Evolutionary conservation across 1,140 invertebrate species (phyloP).

Genomic region (Tetramorium parvispinum): DNA sequence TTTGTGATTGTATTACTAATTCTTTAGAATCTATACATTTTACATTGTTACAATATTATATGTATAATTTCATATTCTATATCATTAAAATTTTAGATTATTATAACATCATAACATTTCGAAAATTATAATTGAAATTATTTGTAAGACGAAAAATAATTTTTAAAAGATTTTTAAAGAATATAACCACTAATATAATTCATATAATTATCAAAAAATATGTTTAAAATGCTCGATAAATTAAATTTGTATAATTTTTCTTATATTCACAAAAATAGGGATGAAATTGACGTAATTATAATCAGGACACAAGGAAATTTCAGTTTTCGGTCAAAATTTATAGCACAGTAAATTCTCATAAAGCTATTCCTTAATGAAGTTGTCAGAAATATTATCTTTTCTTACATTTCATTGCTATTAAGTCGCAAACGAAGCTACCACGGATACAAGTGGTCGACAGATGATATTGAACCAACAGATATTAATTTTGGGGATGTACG

Average conservation of each 20-base stretch:
- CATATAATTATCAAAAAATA: background rate
- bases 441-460: conserved; percentile 70
- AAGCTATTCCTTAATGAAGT: conserved; percentile 75
- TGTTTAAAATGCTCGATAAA: background rate
- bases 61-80: background rate
- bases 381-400: conserved; percentile 67
- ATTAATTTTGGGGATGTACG: conserved; percentile 85
- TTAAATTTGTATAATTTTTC: background rate
- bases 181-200: background rate
- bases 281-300: conserved; percentile 6
- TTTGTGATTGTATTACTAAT: background rate
- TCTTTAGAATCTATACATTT: background rate
- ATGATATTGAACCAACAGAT: conserved; percentile 84
- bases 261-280: background rate
- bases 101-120: background rate
- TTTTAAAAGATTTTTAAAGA: background rate
- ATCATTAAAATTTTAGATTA: background rate
- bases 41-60: background rate
- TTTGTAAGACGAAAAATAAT: background rate
- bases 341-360: conserved; percentile 39
- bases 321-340: background rate
- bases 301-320: background rate
- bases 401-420: conserved; percentile 54
- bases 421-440: conserved; percentile 59
- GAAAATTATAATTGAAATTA: background rate